Conservation (phyloP, 2,113 vertebrate species). For the Strix uralensis region DNA sequence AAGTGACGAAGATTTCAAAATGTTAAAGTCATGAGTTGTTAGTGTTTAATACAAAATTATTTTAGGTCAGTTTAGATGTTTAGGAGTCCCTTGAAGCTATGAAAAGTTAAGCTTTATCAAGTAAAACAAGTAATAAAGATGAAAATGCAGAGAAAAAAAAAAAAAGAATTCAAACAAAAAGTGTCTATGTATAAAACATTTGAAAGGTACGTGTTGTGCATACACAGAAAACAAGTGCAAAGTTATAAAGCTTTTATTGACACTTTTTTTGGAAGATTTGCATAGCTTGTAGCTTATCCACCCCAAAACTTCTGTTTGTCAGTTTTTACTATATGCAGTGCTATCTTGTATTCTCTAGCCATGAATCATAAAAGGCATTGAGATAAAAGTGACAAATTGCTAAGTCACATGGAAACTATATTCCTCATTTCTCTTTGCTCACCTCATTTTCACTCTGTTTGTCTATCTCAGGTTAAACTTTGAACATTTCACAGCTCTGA, state of each 20-base stretch:
- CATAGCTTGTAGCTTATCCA: not conserved
- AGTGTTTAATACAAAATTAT: not conserved
- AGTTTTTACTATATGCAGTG: not conserved
- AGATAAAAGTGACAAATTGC: constrained; percentile 2
- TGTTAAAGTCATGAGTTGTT: not conserved
- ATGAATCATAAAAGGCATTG: constrained; percentile 4
- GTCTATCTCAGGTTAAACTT: not conserved
- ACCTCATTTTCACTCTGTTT: constrained; percentile 7
- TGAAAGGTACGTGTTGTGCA: not conserved
- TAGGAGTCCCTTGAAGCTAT: not conserved
- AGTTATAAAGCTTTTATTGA: not conserved
- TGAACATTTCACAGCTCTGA: not conserved
- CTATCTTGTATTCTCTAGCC: not conserved
- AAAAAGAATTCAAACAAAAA: not conserved
- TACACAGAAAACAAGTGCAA: not conserved
- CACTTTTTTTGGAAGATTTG: not conserved
- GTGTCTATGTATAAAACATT: not conserved
- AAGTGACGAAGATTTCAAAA: not conserved
- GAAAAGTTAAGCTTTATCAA: not conserved
- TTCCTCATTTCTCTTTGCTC: constrained; percentile 2
- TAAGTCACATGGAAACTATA: not conserved
- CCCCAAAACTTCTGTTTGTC: not conserved
- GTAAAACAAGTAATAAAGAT: not conserved
- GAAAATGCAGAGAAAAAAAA: not conserved
- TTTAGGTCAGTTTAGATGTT: not conserved